Evolutionary conservation across 2,888 invertebrate species (phyloP).

Genomic region (Cabera pusaria): DNA sequence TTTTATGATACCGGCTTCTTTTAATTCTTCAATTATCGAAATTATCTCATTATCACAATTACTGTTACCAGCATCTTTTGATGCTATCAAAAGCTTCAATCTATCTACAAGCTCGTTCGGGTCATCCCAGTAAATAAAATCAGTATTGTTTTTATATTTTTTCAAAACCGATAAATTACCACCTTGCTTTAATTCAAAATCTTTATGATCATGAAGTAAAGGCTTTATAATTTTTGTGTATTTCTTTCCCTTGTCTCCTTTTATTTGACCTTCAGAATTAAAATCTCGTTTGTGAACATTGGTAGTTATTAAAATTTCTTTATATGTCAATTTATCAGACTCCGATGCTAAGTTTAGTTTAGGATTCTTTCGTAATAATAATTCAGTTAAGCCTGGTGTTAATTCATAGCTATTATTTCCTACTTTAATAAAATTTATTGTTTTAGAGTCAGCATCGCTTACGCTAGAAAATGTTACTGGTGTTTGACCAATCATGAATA

Average conservation of each 20-base stretch:
- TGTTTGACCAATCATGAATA: neutral
- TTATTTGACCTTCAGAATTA: neutral
- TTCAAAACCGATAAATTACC: neutral
- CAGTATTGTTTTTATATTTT: slow-evolving; percentile 13
- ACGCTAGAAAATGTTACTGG: neutral
- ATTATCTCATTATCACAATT: slow-evolving; percentile 21
- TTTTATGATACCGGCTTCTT: slow-evolving; percentile 4
- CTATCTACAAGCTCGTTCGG: slow-evolving; percentile 33
- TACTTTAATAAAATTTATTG: neutral
- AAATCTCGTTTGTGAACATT: slow-evolving; percentile 4
- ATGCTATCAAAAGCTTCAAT: slow-evolving; percentile 29
- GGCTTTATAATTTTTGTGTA: too few relatives aligned
- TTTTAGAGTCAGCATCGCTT: neutral
- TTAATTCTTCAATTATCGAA: slow-evolving; percentile 4
- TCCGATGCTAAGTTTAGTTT: neutral
- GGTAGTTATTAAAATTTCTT: neutral
- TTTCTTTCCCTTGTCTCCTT: slow-evolving; percentile 3
- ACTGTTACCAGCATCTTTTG: slow-evolving; percentile 31
- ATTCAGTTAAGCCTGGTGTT: slow-evolving; percentile 1
- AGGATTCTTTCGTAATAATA: slow-evolving; percentile 1
- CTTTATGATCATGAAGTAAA: neutral
- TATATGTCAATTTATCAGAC: neutral
- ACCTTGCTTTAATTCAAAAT: neutral
- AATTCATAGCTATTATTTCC: neutral
- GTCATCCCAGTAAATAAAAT: slow-evolving; percentile 34